Percentiles rank a stretch among this genome's conserved stretches.
These are phyloP conservation scores for Mustela lutreola DNA, from an alignment of 2,113 vertebrate genomes.

Conservation along the genomic window DNA sequence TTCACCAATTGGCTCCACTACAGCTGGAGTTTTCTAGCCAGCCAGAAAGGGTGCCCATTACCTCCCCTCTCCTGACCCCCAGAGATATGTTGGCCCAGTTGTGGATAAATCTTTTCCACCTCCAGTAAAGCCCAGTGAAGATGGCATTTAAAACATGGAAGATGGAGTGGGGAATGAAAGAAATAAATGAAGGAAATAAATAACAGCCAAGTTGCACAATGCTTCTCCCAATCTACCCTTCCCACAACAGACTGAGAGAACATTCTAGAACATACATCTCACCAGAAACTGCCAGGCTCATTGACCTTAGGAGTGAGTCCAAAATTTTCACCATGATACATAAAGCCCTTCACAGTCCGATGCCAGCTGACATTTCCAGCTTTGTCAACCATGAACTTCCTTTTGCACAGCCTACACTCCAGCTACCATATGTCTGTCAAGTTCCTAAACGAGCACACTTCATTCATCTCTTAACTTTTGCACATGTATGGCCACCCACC, in stretches of 20 bases:
- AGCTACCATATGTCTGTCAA: neutral
- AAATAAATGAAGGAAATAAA: conserved; percentile 27
- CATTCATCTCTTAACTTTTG: conserved; percentile 5
- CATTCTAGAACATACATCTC: conserved; percentile 26
- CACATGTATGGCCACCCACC: neutral
- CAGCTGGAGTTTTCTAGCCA: neutral
- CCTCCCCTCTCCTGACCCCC: neutral
- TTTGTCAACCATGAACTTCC: neutral
- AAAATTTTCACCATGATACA: neutral
- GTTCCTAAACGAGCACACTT: neutral
- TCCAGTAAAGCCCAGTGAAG: neutral
- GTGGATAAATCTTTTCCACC: neutral
- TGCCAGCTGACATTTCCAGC: neutral
- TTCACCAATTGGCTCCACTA: neutral
- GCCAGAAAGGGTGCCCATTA: neutral
- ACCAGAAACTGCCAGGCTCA: neutral
- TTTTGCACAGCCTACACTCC: neutral
- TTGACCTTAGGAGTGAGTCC: conserved; percentile 12
- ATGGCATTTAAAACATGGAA: neutral
- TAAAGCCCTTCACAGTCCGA: neutral
- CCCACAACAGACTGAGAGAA: neutral
- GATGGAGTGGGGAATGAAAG: neutral
- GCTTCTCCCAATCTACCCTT: neutral
- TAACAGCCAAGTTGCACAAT: neutral
- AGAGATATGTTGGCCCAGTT: neutral